A percentile compares a stretch with the other conserved stretches of the same genome.
These are phyloP conservation scores for Aulostomus chinensis DNA, from an alignment of 2,797 vertebrate genomes.

Conservation along the genomic window DNA sequence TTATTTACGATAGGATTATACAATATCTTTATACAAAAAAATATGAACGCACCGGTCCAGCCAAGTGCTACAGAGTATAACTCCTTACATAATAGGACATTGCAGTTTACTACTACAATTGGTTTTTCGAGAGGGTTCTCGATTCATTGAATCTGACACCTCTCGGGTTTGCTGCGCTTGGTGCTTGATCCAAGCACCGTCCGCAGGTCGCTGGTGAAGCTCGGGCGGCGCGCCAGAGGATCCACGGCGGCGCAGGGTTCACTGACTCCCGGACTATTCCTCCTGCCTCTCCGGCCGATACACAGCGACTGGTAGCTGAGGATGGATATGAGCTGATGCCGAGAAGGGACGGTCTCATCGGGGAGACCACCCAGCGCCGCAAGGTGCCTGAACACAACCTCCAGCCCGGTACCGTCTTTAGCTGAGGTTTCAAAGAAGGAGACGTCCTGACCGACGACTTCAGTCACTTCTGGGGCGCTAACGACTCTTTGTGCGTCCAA, in stretches of 20 bases:
- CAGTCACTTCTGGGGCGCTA: slow-evolving; percentile 35
- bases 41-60: slow-evolving; percentile 71
- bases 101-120: slow-evolving; percentile 79
- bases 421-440: slow-evolving; percentile 75
- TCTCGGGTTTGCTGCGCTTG: slow-evolving; percentile 77
- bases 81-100: slow-evolving; percentile 75
- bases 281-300: slow-evolving; percentile 44
- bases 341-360: slow-evolving; percentile 67
- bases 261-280: slow-evolving; percentile 34
- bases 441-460: slow-evolving; percentile 57
- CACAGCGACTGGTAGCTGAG: slow-evolving; percentile 69
- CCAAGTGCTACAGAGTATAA: slow-evolving; percentile 78
- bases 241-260: slow-evolving; percentile 74
- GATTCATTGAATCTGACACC: slow-evolving; percentile 84
- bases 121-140: slow-evolving; percentile 59
- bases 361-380: slow-evolving; percentile 73
- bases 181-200: slow-evolving; percentile 75
- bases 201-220: slow-evolving; percentile 77
- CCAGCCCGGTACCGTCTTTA: slow-evolving; percentile 69
- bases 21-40: slow-evolving; percentile 36
- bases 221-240: slow-evolving; percentile 75
- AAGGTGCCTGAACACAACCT: slow-evolving; percentile 66
- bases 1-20: no score
- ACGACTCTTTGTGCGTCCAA: slow-evolving; percentile 50
- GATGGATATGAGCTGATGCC: slow-evolving; percentile 72